Conservation (phyloP, 2,797 vertebrate genomes). For the Erpetoichthys calabaricus region DNA sequence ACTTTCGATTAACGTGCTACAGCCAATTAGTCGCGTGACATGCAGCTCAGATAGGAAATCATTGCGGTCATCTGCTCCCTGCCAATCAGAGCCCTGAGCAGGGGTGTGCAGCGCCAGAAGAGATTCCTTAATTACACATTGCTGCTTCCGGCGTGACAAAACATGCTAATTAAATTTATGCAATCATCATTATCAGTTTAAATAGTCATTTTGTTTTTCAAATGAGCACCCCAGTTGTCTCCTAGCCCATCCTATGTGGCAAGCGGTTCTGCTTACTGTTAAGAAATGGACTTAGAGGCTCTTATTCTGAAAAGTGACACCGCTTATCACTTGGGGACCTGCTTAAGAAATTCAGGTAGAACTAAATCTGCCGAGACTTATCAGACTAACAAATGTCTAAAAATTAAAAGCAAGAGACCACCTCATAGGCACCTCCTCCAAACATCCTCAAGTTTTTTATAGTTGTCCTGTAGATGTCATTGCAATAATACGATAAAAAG, state of each 20-base stretch:
- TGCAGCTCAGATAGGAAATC: constrained; percentile 61
- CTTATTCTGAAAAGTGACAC: too few species aligned
- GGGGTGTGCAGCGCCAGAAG: constrained; percentile 60
- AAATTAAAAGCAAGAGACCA: too few species aligned
- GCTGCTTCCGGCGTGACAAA: constrained; percentile 84
- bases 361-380: too few species aligned
- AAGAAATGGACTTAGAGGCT: too few species aligned
- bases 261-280: too few species aligned
- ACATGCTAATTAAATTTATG: constrained; percentile 99
- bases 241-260: constrained; percentile 26
- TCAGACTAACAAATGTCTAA: too few species aligned
- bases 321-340: too few species aligned
- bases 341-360: too few species aligned
- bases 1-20: constrained; percentile 68
- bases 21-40: constrained; percentile 85
- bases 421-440: too few species aligned
- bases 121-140: constrained; percentile 70
- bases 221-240: constrained; percentile 50
- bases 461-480: too few species aligned
- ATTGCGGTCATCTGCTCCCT: constrained; percentile 91
- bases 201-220: constrained; percentile 90
- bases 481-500: too few species aligned
- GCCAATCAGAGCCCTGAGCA: constrained; percentile 61
- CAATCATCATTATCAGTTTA: constrained; percentile 96
- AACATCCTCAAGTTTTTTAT: too few species aligned